phyloP scores from a whole-genome alignment of 2,888 invertebrate species.

The Caenorhabditis sulstoni region DNA sequence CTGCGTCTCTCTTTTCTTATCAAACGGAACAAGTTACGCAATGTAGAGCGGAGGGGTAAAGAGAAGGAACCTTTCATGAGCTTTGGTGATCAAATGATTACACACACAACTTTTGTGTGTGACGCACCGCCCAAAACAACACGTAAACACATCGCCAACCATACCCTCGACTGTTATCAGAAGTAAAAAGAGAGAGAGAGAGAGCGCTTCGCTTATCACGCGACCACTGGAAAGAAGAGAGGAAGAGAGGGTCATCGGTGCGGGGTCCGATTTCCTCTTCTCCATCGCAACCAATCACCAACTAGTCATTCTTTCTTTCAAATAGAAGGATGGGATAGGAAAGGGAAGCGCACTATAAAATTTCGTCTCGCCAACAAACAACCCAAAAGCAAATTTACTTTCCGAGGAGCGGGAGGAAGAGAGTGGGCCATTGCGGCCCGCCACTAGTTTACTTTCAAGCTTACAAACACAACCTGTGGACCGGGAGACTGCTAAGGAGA shows the following conservation, averaged over 20 bases:
- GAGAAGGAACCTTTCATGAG: slow-evolving; percentile 14
- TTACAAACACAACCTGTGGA: slow-evolving; percentile 17
- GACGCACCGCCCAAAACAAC: slow-evolving; percentile 17
- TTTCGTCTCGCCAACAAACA: slow-evolving; percentile 33
- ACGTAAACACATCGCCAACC: slow-evolving; percentile 19
- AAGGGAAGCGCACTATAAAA: slow-evolving; percentile 21
- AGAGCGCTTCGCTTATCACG: slow-evolving; percentile 22
- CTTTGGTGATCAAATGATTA: slow-evolving; percentile 35
- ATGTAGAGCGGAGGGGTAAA: not conserved
- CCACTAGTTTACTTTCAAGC: slow-evolving; percentile 46
- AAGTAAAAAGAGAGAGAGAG: not conserved
- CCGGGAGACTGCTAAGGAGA: not conserved
- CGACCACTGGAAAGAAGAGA: slow-evolving; percentile 25
- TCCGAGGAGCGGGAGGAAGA: slow-evolving; percentile 5
- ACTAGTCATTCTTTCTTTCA: slow-evolving; percentile 22
- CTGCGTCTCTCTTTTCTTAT: slow-evolving; percentile 17
- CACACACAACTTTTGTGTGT: slow-evolving; percentile 5
- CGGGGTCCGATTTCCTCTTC: slow-evolving; percentile 18
- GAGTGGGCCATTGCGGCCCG: not conserved
- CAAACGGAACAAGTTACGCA: slow-evolving; percentile 23
- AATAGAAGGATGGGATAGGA: slow-evolving; percentile 12
- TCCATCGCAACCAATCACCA: not conserved
- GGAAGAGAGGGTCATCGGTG: slow-evolving; percentile 10
- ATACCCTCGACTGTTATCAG: slow-evolving; percentile 8
- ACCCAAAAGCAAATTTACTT: slow-evolving; percentile 58